Conservation (phyloP, 2,888 invertebrate genomes). For the Fabriciana adippe region DNA sequence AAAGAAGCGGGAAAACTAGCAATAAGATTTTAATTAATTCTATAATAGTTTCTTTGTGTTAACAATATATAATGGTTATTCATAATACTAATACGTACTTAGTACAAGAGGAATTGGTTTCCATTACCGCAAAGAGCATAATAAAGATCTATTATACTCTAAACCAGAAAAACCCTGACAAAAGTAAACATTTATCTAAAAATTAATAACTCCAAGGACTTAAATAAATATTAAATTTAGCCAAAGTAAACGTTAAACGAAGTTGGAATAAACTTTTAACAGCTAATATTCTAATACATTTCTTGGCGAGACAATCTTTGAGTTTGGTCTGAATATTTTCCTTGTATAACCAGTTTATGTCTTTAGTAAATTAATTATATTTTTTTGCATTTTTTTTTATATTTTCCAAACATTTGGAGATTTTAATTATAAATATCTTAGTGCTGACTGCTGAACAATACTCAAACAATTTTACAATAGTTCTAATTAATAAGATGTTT, state of each 20-base stretch:
- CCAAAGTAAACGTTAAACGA: too few species aligned
- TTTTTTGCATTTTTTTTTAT: neutral
- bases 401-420: neutral
- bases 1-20: too few species aligned
- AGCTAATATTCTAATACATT: constrained; percentile 16
- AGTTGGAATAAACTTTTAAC: constrained; percentile 3
- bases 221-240: neutral
- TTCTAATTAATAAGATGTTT: neutral
- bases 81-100: too few species aligned
- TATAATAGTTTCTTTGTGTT: too few species aligned
- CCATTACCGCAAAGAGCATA: constrained; percentile 2
- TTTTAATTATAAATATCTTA: neutral
- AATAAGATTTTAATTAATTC: too few species aligned
- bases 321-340: constrained; percentile 18
- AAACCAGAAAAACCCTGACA: constrained; percentile 11
- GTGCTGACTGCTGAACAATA: neutral
- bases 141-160: constrained; percentile 10
- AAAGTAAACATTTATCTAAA: neutral
- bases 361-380: constrained; percentile 1
- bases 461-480: neutral
- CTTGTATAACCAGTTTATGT: constrained; percentile 28
- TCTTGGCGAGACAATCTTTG: constrained; percentile 12
- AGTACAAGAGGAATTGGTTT: neutral
- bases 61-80: too few species aligned
- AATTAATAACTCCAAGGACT: neutral